Conservation (phyloP, 2,888 invertebrate species). For the Oscheius sp. region DNA sequence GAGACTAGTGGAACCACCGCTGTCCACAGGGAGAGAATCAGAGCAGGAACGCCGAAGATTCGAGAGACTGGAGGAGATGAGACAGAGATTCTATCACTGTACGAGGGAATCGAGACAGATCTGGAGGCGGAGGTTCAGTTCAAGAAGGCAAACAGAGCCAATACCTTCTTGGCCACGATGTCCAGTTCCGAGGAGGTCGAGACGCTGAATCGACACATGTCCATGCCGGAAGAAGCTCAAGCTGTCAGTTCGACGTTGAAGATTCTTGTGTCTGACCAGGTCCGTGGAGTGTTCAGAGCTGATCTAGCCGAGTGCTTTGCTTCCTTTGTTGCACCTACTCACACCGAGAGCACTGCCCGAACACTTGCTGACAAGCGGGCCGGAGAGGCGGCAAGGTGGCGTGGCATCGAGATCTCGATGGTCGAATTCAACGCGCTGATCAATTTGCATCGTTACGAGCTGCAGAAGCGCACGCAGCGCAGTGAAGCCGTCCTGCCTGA, state of each 20-base stretch:
- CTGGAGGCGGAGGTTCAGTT: conserved; percentile 60
- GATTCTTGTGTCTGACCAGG: neutral
- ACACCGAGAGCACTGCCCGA: conserved; percentile 5
- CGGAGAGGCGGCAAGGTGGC: conserved; percentile 29
- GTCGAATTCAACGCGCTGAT: conserved; percentile 58
- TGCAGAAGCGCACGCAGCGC: conserved; percentile 50
- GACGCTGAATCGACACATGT: conserved; percentile 45
- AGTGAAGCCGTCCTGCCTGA: conserved; percentile 53
- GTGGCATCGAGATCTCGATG: conserved; percentile 40
- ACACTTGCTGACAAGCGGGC: conserved; percentile 9
- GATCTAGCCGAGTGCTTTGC: neutral
- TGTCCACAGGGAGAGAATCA: conserved; percentile 6
- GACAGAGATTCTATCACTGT: conserved; percentile 61
- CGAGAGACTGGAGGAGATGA: conserved; percentile 57
- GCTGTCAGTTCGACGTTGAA: neutral
- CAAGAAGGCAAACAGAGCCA: conserved; percentile 41
- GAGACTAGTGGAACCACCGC: conserved; percentile 34
- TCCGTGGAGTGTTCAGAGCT: conserved; percentile 15
- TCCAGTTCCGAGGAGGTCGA: conserved; percentile 58
- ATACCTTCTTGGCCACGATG: conserved; percentile 55
- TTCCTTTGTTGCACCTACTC: conserved; percentile 7
- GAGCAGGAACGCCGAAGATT: conserved; percentile 40
- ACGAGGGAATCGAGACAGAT: conserved; percentile 65
- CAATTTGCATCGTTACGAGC: conserved; percentile 60
- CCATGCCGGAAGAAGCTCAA: conserved; percentile 45